Base-by-base conservation (phyloP, 2,888 invertebrate species). In the Paralinhomoeus sp. region DNA sequence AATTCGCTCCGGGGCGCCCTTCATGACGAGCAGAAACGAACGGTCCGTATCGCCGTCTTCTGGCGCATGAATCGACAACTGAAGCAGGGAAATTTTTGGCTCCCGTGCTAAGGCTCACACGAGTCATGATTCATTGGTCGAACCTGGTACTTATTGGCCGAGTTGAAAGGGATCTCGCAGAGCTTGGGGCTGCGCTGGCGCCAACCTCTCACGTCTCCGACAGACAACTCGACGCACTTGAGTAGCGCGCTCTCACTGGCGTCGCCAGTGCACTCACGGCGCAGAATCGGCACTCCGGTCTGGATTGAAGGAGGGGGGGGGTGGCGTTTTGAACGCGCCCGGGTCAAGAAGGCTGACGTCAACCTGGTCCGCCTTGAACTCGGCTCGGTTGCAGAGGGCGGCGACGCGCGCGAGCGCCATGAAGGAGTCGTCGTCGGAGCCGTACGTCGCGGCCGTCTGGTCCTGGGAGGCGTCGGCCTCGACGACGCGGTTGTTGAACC, bases 371-470 rank as follows among this genome's bases (percentile, higher is more conserved):
- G 17, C 7, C 65, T 87, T 89, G 72, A 93, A 93, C 67, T 89
- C 89, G 53, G 91, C 91, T 55, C 89, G 76, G 68, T 89, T 91
- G 72, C 91, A 93, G 48, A 93, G 75, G 50, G 83, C 78, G 37
- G 85, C 83, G 62, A 87, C 81, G 59, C 85, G 77, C 43, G 85
- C 80, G 48, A 91, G 72, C 45, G 84, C 82, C 68, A 75, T 7
- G 73, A 21, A 34, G 31, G 22, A 20, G 22, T 7, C 7, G 22
- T 37, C 37, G 21, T 37, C 37, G n/a, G n/a, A n/a, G 35, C 33
- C 33, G 24, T 44, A 39, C 22, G 2, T 17, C 9, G 41, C 47
- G n/a, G 44, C 47, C n/a, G 84, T 82, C 67, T 93, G 91, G 71
- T 91, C 87, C 67, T 97, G 93, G 58, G 5, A 5, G 7, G 12